phyloP scores from a whole-genome alignment of 2,888 invertebrate species.

The Invenusta paracnida region DNA sequence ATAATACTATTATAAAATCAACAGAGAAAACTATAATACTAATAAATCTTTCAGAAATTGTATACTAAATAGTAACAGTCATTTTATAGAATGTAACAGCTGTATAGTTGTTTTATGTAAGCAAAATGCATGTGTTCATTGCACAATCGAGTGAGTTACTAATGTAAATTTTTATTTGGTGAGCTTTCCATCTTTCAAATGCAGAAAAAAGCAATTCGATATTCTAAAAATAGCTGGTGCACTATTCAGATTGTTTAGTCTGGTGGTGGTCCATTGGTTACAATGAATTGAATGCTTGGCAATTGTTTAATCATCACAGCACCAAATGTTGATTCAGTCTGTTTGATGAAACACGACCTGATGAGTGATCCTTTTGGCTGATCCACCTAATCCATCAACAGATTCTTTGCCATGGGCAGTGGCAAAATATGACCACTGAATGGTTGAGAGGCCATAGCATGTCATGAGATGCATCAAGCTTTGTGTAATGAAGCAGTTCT shows the following conservation, averaged over 20 bases:
- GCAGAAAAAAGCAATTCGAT: background rate
- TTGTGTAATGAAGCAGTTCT: background rate
- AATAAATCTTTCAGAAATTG: background rate
- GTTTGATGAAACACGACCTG: background rate
- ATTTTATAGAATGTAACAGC: background rate
- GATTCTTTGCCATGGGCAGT: background rate
- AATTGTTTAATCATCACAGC: constrained; percentile 12
- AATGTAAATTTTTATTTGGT: background rate
- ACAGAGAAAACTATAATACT: background rate
- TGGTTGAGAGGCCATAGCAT: background rate
- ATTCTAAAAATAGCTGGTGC: background rate
- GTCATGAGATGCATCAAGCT: background rate
- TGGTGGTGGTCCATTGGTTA: constrained; percentile 9
- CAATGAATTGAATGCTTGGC: background rate
- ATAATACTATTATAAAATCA: background rate
- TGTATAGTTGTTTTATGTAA: background rate
- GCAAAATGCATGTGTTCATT: background rate
- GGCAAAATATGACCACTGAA: background rate
- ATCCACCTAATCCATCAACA: background rate
- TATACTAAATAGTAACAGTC: background rate
- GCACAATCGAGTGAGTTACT: background rate
- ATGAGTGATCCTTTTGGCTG: constrained; percentile 3
- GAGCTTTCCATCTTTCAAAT: background rate
- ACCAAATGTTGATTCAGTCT: background rate
- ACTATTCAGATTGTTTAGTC: background rate